These are phyloP conservation scores for Gila orcuttii DNA, from an alignment of 2,113 vertebrate species.

Conservation along the genomic window DNA sequence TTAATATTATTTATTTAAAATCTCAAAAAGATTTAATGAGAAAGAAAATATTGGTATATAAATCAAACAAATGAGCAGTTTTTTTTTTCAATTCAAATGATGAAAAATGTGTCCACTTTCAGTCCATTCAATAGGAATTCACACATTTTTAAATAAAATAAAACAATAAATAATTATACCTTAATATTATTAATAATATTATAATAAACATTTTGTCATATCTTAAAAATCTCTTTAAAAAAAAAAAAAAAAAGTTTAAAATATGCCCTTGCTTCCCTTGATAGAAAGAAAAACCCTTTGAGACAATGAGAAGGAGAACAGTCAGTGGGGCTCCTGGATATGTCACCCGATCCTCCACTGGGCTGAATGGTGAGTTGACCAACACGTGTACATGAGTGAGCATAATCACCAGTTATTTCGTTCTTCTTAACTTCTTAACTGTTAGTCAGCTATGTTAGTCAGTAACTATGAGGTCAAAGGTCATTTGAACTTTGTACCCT, in stretches of 20 bases:
- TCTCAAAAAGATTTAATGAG: too few relatives aligned
- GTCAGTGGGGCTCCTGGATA: constrained; percentile 50
- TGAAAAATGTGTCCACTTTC: too few relatives aligned
- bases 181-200: not conserved
- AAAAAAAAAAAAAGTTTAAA: too few relatives aligned
- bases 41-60: too few relatives aligned
- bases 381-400: constrained; percentile 17
- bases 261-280: not conserved
- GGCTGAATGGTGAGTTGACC: constrained; percentile 59
- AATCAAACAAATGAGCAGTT: too few relatives aligned
- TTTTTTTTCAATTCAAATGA: too few relatives aligned
- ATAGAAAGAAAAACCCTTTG: constrained; percentile 46
- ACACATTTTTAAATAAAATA: not conserved
- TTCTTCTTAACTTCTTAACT: not conserved
- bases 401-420: not conserved
- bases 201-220: not conserved
- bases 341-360: constrained; percentile 41
- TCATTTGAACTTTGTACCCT: constrained; percentile 28
- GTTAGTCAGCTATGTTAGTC: constrained; percentile 1
- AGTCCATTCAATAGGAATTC: too few relatives aligned
- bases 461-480: constrained; percentile 33
- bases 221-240: too few relatives aligned
- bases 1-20: not conserved
- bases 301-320: constrained; percentile 51
- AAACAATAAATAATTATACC: not conserved